Evolutionary conservation across 1,140 invertebrate genomes (phyloP).

Genomic region (Eueides isabella): DNA sequence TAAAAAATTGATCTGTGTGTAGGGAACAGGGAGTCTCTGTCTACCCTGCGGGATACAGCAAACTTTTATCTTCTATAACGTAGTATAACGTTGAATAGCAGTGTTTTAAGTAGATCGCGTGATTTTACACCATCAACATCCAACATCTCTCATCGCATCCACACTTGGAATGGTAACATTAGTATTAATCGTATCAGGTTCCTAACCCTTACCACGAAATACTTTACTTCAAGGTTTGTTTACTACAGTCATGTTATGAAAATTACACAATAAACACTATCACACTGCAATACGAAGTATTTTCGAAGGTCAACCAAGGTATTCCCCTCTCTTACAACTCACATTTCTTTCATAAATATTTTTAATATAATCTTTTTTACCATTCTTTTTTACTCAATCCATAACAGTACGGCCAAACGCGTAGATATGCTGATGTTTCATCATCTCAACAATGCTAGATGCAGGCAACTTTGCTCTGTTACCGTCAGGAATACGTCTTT

Average conservation of each 20-base stretch:
- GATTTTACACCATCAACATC: neutral
- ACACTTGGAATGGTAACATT: neutral
- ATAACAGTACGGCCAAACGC: too few species aligned
- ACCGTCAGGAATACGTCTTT: too few species aligned
- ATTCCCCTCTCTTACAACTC: too few species aligned
- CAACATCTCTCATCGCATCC: neutral
- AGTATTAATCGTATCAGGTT: conserved; percentile 5
- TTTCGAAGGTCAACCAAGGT: too few species aligned
- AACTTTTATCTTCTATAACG: neutral
- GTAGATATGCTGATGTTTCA: too few species aligned
- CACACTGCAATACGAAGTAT: neutral
- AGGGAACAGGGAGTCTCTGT: too few species aligned
- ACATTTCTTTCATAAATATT: too few species aligned
- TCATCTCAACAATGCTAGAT: too few species aligned
- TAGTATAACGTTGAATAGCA: neutral
- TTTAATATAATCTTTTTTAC: too few species aligned
- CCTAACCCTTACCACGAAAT: neutral
- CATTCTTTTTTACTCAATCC: too few species aligned
- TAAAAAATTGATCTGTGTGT: too few species aligned
- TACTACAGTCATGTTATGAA: neutral
- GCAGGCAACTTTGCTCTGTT: too few species aligned
- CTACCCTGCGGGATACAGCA: neutral
- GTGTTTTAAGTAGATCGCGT: neutral
- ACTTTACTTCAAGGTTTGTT: neutral
- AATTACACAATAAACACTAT: neutral